phyloP scores from a whole-genome alignment of 2,113 vertebrate species.

The Chiloscyllium plagiosum region DNA sequence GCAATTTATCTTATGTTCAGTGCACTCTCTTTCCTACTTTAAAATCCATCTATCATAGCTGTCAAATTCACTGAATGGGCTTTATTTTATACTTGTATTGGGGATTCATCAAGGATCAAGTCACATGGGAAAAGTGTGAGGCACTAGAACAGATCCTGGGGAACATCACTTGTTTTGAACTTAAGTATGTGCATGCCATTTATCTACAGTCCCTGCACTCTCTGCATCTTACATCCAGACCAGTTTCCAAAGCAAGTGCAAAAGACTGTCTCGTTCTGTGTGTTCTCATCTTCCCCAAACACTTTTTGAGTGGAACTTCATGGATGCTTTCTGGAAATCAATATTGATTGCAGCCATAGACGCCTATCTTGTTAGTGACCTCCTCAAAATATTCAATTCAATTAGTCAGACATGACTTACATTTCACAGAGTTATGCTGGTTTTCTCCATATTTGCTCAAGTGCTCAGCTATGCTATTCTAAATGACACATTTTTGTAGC shows the following conservation, averaged over 20 bases:
- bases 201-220: background rate
- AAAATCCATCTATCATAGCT: too few relatives aligned
- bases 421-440: background rate
- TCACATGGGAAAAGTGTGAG: background rate
- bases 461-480: background rate
- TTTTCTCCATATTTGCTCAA: background rate
- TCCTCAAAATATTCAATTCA: background rate
- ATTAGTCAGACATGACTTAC: background rate
- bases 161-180: background rate
- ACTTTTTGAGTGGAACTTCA: background rate
- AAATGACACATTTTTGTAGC: background rate
- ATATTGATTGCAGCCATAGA: background rate
- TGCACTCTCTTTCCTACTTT: too few relatives aligned
- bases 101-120: background rate
- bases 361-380: background rate
- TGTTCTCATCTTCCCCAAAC: background rate
- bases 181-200: background rate
- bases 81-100: background rate
- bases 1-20: too few relatives aligned
- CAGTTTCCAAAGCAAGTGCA: background rate
- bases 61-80: too few relatives aligned
- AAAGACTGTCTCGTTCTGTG: background rate
- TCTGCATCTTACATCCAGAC: background rate
- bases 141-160: background rate
- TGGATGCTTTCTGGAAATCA: background rate